Percentiles rank a stretch among this genome's conserved stretches.
Evolutionary conservation across 2,888 invertebrate genomes (phyloP).

Genomic region (Yponomeuta plumbellus): DNA sequence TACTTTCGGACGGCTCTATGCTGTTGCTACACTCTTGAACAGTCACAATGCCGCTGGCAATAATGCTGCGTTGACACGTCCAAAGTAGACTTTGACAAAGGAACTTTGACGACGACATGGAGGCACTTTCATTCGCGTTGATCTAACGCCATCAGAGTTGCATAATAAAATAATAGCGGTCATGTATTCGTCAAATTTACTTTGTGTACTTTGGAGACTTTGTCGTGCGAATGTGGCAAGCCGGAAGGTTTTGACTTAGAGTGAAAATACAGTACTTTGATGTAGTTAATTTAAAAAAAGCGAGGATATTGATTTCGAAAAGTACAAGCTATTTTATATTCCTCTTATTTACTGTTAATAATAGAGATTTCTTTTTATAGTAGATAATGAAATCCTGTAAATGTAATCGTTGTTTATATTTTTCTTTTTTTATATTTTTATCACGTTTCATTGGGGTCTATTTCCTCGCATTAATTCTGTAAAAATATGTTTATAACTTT

Average conservation of each 20-base stretch:
- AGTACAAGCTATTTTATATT: slow-evolving; percentile 56
- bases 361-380: slow-evolving; percentile 15
- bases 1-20: slow-evolving; percentile 1
- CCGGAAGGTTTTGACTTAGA: no score
- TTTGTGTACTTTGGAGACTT: no score
- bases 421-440: not conserved
- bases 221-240: no score
- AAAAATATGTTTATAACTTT: not conserved
- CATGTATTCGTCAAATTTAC: no score
- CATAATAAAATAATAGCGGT: no score
- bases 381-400: slow-evolving; percentile 17
- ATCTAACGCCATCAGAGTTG: not conserved
- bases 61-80: not conserved
- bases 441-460: not conserved
- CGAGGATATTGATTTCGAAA: slow-evolving; percentile 22
- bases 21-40: not conserved
- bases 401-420: not conserved
- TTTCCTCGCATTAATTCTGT: not conserved
- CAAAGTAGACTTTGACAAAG: not conserved
- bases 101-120: no score
- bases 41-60: not conserved
- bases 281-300: slow-evolving; percentile 9
- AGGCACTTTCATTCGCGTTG: not conserved
- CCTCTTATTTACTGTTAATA: slow-evolving; percentile 1
- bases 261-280: not conserved